phyloP scores from a whole-genome alignment of 2,797 vertebrate genomes.

The Liasis olivaceus region DNA sequence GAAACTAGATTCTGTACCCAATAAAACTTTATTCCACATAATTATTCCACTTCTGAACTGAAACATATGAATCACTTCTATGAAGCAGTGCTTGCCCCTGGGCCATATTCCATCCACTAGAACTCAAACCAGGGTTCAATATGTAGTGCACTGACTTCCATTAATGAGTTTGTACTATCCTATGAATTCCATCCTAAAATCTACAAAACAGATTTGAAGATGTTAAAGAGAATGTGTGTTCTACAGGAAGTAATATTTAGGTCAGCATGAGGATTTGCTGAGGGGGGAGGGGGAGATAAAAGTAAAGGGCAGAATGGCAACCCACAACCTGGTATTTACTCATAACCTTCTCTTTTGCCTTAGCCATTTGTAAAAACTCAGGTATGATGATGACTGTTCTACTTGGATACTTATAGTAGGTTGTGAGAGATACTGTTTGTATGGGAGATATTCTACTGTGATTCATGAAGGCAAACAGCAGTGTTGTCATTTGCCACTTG shows the following conservation, averaged over 20 bases:
- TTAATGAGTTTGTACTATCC: background rate
- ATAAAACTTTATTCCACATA: background rate
- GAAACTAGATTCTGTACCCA: background rate
- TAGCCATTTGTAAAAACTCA: background rate
- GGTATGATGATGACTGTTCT: background rate
- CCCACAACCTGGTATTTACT: background rate
- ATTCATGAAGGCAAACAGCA: background rate
- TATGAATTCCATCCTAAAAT: background rate
- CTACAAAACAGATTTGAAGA: background rate
- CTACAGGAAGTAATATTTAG: background rate
- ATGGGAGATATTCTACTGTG: background rate
- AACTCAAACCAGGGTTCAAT: background rate
- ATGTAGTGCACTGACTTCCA: background rate
- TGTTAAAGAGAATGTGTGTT: background rate
- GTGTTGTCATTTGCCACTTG: conserved; percentile 1
- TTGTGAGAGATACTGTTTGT: background rate
- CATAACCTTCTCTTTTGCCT: background rate
- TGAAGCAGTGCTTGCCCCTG: background rate
- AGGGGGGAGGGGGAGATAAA: too few species aligned
- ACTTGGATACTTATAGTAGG: background rate
- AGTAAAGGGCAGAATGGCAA: background rate
- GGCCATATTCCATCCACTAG: background rate
- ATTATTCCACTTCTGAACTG: background rate
- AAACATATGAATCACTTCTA: background rate
- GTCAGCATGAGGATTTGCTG: background rate